These are phyloP conservation scores for Bradypodion ventrale DNA, from an alignment of 2,797 vertebrate species.

Conservation along the genomic window DNA sequence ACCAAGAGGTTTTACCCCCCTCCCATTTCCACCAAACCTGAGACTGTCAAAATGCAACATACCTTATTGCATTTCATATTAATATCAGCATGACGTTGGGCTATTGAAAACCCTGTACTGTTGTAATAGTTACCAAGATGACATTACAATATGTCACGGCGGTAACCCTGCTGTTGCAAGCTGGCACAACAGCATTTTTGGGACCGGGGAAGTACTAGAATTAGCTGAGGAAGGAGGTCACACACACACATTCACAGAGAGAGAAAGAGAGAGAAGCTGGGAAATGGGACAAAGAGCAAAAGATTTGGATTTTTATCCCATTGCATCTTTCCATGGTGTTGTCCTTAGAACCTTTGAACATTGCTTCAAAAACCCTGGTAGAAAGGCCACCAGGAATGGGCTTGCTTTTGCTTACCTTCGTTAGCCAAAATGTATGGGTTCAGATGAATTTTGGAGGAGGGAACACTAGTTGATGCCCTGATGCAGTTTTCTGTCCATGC, in stretches of 20 bases:
- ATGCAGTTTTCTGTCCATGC: no score
- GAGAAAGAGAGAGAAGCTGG: background rate
- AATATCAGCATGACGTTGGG: slow-evolving; percentile 61
- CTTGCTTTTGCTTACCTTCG: no score
- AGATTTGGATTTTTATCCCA: no score
- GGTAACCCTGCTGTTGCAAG: slow-evolving; percentile 34
- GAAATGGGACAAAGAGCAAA: background rate
- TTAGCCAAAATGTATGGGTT: no score
- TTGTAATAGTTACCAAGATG: slow-evolving; percentile 64
- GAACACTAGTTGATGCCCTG: no score
- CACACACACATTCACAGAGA: no score
- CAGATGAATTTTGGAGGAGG: no score
- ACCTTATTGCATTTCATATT: slow-evolving; percentile 66
- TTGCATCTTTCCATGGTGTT: background rate
- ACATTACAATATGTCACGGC: slow-evolving; percentile 60
- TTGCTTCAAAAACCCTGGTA: no score
- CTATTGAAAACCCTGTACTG: slow-evolving; percentile 68
- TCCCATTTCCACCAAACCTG: slow-evolving; percentile 30
- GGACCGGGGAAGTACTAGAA: slow-evolving; percentile 1
- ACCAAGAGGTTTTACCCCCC: slow-evolving; percentile 39
- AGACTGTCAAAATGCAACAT: slow-evolving; percentile 60
- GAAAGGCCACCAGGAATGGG: no score
- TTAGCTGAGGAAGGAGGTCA: background rate
- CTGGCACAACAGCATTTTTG: slow-evolving; percentile 14
- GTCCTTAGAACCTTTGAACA: no score